Evolutionary conservation across 2,888 invertebrate species (phyloP), one percentile per base, ranked within the genome.

Genomic region (Hyposoter didymator): DNA sequence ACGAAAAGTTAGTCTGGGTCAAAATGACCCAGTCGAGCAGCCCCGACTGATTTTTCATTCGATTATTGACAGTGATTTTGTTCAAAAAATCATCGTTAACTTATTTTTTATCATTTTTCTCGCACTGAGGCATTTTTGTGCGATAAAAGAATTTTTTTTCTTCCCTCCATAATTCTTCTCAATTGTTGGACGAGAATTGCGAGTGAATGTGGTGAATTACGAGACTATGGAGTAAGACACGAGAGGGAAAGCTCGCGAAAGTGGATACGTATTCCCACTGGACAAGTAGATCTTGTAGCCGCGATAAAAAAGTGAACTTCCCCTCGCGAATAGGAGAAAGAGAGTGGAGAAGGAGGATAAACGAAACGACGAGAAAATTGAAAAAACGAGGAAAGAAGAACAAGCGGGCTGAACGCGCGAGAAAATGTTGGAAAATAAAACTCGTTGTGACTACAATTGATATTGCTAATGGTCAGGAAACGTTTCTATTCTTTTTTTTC

Each of bases 251-350:
- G 59, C 28, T 59, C 22, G 59, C 28, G 28, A 28, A 28, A 28
- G 59, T 59, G 59, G 59, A 59, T 28, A 28, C 59, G 28, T 14
- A 59, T 59, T 59, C 59, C 59, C 59, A 28, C 59, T 14, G 59
- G 59, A 59, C 59, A 14, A 59, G 59, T 28, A 59, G 59, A 59
- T 59, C 59, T 59, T 59, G 59, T 22, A 22, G 59, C 28, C 22
- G 28, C 28, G 22, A 55, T 19, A 22, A 55, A 22, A 55, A 55
- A 55, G 55, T 22, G 55, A 55, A 55, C 22, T 28, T 12, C 59
- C n/a, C 59, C 28, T 59, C 28, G 59, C 28, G 59, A 28, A 28
- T 22, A 28, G 59, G 7, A 59, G 28, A 59, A 59, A 28, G 28
- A 28, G 12, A 22, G 8, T 3, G 17, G 17, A 49, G 3, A 49